Conservation (phyloP, 1,140 invertebrate species). For the Nymphalis io region DNA sequence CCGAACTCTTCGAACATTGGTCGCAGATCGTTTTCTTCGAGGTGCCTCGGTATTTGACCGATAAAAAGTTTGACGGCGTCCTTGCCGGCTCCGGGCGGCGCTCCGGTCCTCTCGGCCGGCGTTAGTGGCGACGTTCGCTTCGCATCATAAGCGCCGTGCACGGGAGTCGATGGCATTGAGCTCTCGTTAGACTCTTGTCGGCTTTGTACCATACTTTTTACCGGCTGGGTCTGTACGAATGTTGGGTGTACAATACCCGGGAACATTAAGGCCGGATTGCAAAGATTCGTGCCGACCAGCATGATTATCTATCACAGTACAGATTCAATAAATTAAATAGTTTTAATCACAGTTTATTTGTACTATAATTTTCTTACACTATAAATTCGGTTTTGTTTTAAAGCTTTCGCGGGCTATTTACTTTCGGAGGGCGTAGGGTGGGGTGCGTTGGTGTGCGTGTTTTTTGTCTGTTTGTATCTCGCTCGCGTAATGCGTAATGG, state of each 20-base stretch:
- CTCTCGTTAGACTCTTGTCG: slow-evolving; percentile 39
- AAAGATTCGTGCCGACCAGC: slow-evolving; percentile 68
- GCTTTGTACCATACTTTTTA: slow-evolving; percentile 35
- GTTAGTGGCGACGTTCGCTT: slow-evolving; percentile 51
- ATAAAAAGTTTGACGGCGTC: slow-evolving; percentile 93
- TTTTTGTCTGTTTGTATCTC: slow-evolving; percentile 62
- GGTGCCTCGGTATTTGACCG: slow-evolving; percentile 95
- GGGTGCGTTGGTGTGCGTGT: slow-evolving; percentile 56
- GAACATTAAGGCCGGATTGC: slow-evolving; percentile 61
- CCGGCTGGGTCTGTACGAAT: slow-evolving; percentile 54
- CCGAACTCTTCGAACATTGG: slow-evolving; percentile 96
- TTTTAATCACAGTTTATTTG: slow-evolving; percentile 70
- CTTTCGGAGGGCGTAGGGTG: slow-evolving; percentile 61
- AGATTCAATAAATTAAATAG: slow-evolving; percentile 19
- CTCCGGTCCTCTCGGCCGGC: slow-evolving; percentile 69
- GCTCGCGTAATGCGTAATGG: slow-evolving; percentile 76
- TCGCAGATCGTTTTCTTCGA: slow-evolving; percentile 93
- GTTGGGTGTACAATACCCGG: too few relatives aligned
- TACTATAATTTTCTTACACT: slow-evolving; percentile 69
- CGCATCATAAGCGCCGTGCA: slow-evolving; percentile 47
- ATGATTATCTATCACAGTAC: slow-evolving; percentile 53
- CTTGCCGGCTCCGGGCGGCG: slow-evolving; percentile 73
- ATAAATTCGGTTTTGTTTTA: slow-evolving; percentile 78
- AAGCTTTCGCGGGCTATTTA: slow-evolving; percentile 71
- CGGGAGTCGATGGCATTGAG: slow-evolving; percentile 65